These are phyloP conservation scores for Cepaea hortensis DNA, from an alignment of 2,888 invertebrate genomes.

Conservation along the genomic window DNA sequence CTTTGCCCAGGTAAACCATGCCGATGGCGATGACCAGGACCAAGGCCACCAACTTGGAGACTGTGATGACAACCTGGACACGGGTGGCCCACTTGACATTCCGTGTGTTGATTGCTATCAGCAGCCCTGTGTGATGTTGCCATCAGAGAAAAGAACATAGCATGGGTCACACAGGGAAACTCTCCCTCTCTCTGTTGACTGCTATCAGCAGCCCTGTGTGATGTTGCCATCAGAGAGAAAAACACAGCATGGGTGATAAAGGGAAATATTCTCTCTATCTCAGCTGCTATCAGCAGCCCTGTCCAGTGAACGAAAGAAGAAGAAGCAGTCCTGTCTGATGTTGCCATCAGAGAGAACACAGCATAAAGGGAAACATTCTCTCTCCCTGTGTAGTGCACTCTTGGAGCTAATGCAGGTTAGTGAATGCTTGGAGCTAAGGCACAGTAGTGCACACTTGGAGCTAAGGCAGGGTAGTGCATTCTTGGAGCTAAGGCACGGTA, in stretches of 20 bases:
- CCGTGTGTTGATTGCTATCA: slow-evolving; percentile 64
- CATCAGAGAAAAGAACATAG: not conserved
- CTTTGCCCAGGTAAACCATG: slow-evolving; percentile 85
- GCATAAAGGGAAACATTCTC: too few relatives aligned
- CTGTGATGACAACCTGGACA: slow-evolving; percentile 70
- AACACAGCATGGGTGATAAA: not conserved
- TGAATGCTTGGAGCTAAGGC: too few relatives aligned
- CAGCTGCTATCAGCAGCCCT: too few relatives aligned
- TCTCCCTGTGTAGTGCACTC: too few relatives aligned
- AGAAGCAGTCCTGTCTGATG: not conserved
- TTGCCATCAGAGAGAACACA: too few relatives aligned
- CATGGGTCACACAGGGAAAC: not conserved
- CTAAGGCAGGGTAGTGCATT: too few relatives aligned
- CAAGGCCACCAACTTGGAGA: slow-evolving; percentile 69
- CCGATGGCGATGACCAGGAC: slow-evolving; percentile 91
- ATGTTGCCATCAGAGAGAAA: not conserved
- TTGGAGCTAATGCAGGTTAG: too few relatives aligned
- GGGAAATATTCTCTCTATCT: not conserved
- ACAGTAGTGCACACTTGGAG: too few relatives aligned
- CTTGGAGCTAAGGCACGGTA: too few relatives aligned
- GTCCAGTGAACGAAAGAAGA: not conserved
- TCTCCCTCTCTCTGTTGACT: slow-evolving; percentile 54
- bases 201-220: slow-evolving; percentile 65
- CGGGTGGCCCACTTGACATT: slow-evolving; percentile 71
- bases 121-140: slow-evolving; percentile 58